Evolutionary conservation across 2,888 invertebrate genomes (phyloP).

Genomic region (Spisula solida): DNA sequence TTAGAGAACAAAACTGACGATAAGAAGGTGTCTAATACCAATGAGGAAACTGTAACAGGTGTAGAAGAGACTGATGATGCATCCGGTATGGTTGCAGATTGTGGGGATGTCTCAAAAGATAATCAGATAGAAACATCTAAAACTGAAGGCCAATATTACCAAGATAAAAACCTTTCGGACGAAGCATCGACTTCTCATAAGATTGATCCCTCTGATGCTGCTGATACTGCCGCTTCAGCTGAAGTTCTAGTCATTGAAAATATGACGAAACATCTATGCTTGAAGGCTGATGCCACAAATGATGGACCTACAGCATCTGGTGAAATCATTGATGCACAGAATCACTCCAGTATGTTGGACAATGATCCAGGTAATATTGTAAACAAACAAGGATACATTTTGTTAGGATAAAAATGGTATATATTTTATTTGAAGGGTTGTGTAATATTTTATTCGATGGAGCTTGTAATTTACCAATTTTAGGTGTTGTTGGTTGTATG

Average conservation of each 20-base stretch:
- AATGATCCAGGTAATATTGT: background rate
- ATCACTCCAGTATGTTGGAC: background rate
- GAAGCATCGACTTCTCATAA: background rate
- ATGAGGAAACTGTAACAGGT: background rate
- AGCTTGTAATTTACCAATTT: no score
- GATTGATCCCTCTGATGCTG: background rate
- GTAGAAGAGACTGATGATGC: background rate
- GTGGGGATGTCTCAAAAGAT: background rate
- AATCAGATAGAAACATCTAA: background rate
- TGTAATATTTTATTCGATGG: no score
- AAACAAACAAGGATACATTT: background rate
- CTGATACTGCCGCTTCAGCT: background rate
- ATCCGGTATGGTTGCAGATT: background rate
- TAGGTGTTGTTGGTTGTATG: no score
- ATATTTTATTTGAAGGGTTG: no score
- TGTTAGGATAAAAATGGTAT: background rate
- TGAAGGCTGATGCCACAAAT: background rate
- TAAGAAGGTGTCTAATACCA: background rate
- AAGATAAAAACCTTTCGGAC: no score
- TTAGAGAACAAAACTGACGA: background rate
- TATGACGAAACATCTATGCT: constrained; percentile 3
- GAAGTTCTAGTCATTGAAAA: background rate
- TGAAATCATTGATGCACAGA: background rate
- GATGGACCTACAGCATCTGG: background rate
- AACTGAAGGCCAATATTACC: background rate